Evolutionary conservation across 2,113 vertebrate genomes (phyloP).

Genomic region (Siniperca knerii): DNA sequence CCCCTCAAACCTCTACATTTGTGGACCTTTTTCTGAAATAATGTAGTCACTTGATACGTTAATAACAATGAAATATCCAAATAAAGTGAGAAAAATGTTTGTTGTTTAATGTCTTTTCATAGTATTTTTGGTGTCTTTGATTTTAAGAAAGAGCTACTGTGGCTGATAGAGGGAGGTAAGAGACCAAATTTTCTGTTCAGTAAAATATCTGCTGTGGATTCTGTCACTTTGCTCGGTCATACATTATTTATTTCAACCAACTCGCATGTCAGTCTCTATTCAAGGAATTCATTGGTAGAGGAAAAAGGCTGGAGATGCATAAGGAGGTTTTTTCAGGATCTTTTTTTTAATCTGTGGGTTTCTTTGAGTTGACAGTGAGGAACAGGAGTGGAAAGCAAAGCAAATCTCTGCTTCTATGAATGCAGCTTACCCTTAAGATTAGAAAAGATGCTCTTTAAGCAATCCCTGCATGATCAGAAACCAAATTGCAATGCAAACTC

Average conservation of each 20-base stretch:
- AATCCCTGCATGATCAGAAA: slow-evolving; percentile 5
- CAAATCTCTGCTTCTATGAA: slow-evolving; percentile 17
- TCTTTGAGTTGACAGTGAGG: slow-evolving; percentile 20
- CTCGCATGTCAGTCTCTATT: slow-evolving; percentile 29
- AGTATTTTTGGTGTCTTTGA: neutral
- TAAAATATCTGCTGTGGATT: slow-evolving; percentile 41
- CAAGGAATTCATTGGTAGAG: slow-evolving; percentile 10
- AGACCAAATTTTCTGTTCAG: slow-evolving; percentile 30
- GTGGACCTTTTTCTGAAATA: neutral
- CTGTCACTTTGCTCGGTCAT: slow-evolving; percentile 18
- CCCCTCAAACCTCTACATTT: neutral
- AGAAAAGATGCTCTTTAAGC: slow-evolving; percentile 22
- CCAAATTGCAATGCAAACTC: slow-evolving; percentile 5
- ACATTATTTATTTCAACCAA: slow-evolving; percentile 58
- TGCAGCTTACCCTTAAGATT: slow-evolving; percentile 14
- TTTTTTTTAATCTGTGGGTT: neutral
- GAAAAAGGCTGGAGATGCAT: slow-evolving; percentile 8
- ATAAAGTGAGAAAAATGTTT: neutral
- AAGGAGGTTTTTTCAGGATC: slow-evolving; percentile 5
- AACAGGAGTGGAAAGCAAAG: neutral
- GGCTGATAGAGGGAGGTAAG: slow-evolving; percentile 29
- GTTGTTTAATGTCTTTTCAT: neutral
- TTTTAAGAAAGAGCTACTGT: slow-evolving; percentile 7
- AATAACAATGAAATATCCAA: neutral
- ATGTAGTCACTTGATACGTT: neutral